Evolutionary conservation across 2,797 vertebrate species (phyloP), one percentile per base, ranked within the genome.

Genomic region (Naso thynnoides): DNA sequence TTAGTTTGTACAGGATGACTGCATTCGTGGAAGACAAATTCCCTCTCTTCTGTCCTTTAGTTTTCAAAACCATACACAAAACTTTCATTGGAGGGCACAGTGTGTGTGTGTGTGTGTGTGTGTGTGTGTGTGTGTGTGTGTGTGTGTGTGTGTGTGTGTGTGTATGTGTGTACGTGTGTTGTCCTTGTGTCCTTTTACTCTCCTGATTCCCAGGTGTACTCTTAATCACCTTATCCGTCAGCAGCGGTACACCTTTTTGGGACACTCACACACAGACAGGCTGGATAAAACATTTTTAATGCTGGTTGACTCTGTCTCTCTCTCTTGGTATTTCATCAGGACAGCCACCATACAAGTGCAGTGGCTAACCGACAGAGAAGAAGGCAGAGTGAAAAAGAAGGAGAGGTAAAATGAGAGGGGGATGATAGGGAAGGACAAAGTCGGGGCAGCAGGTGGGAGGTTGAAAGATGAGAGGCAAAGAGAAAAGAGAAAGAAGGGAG

Each of bases 141-240:
- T 56, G 38, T 49, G 47, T 49, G 52, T 18, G 49, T 27, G 65
- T 56, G 53, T 38, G 59, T 48, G 53, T 57, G 72, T n/a, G n/a
- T n/a, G n/a, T n/a, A n/a, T n/a, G n/a, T n/a, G n/a, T n/a, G n/a
- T n/a, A n/a, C n/a, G n/a, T n/a, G n/a, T 64, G 39, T 73, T 83
- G 74, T 76, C 72, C 61, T 81, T 78, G 62, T 70, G 86, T 84
- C 84, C 78, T 82, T 86, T 72, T 59, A 65, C 76, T 77, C 74
- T 48, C 45, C 79, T 52, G 36, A 73, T 64, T 88, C 86, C 87
- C 84, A 79, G 71, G 84, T 85, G 86, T 78, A 73, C 62, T 81
- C 73, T 86, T 87, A 91, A 91, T 91, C 85, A 89, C 84, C 87
- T 83, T 83, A 77, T 85, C 81, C 31, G 45, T 90, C 90, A 86